A percentile compares a stretch with the other conserved stretches of the same genome.
phyloP scores from a whole-genome alignment of 2,113 vertebrate species.

The Eulacestoma nigropectus region DNA sequence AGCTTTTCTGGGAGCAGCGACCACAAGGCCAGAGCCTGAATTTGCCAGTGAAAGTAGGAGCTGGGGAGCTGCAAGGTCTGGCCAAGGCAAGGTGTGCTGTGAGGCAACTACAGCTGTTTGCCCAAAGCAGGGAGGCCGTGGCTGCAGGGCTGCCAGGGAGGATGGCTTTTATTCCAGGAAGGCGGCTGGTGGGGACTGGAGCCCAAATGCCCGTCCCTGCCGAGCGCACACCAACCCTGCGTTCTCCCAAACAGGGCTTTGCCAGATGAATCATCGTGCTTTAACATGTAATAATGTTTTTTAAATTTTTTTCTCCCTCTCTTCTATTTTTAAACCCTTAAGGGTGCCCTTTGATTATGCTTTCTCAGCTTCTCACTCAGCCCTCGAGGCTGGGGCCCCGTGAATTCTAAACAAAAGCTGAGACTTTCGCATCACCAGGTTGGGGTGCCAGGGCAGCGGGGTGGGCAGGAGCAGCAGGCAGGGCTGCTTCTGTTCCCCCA shows the following conservation, averaged over 20 bases:
- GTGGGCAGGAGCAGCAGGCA: neutral
- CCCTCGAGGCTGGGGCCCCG: neutral
- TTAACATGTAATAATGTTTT: neutral
- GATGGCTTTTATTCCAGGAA: neutral
- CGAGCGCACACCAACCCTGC: accelerated
- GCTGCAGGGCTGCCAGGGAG: neutral
- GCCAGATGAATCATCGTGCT: neutral
- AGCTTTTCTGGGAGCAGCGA: neutral
- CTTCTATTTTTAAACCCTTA: slow-evolving; percentile 47
- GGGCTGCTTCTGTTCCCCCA: neutral
- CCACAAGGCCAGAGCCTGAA: neutral
- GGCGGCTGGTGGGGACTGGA: accelerated
- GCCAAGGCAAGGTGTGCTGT: neutral
- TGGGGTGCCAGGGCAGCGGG: neutral
- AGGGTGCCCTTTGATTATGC: slow-evolving; percentile 6
- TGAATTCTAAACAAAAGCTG: slow-evolving; percentile 22
- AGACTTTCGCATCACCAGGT: neutral
- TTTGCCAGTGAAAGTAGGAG: neutral
- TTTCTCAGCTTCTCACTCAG: slow-evolving; percentile 2
- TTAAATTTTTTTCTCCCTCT: neutral
- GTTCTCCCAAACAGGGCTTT: neutral
- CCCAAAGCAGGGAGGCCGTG: neutral
- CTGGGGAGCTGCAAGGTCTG: neutral
- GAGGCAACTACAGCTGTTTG: neutral
- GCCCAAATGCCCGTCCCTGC: neutral